Conservation (phyloP, 2,113 vertebrate genomes). For the Anguilla japonica region DNA sequence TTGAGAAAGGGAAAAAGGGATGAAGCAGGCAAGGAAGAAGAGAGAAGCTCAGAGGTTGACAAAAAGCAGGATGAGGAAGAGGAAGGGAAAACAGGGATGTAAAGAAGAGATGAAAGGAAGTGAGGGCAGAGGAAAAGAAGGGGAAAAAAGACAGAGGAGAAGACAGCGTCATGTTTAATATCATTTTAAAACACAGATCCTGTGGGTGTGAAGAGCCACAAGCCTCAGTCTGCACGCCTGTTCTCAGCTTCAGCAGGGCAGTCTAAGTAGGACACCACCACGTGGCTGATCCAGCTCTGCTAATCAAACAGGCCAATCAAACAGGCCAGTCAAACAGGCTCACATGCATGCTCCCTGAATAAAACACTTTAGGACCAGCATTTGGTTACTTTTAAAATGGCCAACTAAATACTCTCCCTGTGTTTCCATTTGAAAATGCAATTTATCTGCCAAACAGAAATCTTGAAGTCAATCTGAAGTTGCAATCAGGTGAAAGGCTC, state of each 20-base stretch:
- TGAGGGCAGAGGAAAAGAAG: not conserved
- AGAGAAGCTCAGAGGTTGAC: too few relatives aligned
- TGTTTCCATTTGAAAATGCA: not conserved
- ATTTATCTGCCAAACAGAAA: not conserved
- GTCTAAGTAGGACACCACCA: too few relatives aligned
- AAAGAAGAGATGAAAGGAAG: not conserved
- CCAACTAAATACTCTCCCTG: not conserved
- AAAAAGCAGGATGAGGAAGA: too few relatives aligned
- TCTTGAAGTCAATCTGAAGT: not conserved
- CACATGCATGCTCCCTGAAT: not conserved
- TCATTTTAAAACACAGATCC: not conserved
- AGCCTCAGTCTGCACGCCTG: not conserved
- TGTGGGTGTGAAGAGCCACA: not conserved
- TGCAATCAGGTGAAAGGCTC: not conserved
- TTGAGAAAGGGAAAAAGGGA: not conserved
- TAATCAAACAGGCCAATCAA: not conserved
- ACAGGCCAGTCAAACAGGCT: not conserved
- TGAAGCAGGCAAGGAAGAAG: too few relatives aligned
- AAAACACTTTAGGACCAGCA: not conserved
- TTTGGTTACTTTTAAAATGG: too few relatives aligned
- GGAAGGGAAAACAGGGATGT: not conserved
- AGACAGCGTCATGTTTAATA: not conserved
- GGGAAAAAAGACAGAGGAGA: not conserved
- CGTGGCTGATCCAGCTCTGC: not conserved
- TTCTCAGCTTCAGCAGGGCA: not conserved